These are phyloP conservation scores for Tetragnatha versicolor DNA, from an alignment of 1,140 invertebrate species.

Conservation along the genomic window DNA sequence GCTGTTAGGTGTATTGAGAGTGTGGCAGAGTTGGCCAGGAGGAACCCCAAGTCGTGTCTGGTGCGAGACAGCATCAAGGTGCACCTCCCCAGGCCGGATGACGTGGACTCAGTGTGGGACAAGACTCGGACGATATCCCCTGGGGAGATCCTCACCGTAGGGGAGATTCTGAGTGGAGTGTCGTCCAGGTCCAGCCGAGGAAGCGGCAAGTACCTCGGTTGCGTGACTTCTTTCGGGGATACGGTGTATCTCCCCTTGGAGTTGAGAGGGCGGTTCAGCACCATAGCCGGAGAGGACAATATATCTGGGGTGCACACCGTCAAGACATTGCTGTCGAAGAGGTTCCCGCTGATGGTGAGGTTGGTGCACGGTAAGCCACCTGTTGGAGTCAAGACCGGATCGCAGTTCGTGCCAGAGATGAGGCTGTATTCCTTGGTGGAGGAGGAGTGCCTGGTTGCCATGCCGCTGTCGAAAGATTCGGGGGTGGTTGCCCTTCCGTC, in stretches of 20 bases:
- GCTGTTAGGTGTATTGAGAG: constrained; percentile 88
- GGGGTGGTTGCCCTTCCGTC: constrained; percentile 81
- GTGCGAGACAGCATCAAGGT: constrained; percentile 87
- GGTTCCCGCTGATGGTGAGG: constrained; percentile 87
- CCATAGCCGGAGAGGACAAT: constrained; percentile 87
- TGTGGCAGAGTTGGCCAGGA: constrained; percentile 80
- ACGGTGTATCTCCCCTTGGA: constrained; percentile 83
- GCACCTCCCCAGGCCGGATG: constrained; percentile 67
- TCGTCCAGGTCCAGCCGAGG: background rate
- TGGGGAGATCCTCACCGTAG: constrained; percentile 75
- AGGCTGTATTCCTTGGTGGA: constrained; percentile 83
- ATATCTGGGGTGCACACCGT: constrained; percentile 87
- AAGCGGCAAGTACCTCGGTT: constrained; percentile 75
- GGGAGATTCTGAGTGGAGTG: constrained; percentile 19
- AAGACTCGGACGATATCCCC: constrained; percentile 75
- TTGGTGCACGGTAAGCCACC: constrained; percentile 86
- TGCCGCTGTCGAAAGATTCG: constrained; percentile 71
- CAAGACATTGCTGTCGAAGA: constrained; percentile 82
- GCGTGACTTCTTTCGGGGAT: constrained; percentile 84
- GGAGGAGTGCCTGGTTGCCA: constrained; percentile 80
- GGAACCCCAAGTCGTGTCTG: constrained; percentile 79
- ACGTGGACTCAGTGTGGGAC: constrained; percentile 73
- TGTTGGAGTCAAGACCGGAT: constrained; percentile 70
- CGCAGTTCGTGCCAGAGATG: constrained; percentile 78
- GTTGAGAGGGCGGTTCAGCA: constrained; percentile 87